A percentile compares a stretch with the other conserved stretches of the same genome.
Evolutionary conservation across 1,140 invertebrate species (phyloP).

Genomic region (Atta colombica): DNA sequence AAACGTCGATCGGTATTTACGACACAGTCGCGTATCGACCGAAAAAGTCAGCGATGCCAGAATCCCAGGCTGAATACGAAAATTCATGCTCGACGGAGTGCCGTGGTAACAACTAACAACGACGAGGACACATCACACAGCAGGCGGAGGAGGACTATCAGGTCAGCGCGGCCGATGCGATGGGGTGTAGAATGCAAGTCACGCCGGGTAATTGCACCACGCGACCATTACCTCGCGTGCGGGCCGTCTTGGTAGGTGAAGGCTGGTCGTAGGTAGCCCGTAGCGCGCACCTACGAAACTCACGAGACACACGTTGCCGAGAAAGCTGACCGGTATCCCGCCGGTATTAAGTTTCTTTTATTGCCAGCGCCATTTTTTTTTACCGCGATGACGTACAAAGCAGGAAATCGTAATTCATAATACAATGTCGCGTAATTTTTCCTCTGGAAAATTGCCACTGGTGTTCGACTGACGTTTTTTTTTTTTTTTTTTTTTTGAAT

Average conservation of each 20-base stretch:
- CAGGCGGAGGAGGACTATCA: slow-evolving; percentile 69
- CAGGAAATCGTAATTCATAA: slow-evolving; percentile 27
- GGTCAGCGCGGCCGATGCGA: slow-evolving; percentile 68
- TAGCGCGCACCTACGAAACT: slow-evolving; percentile 11
- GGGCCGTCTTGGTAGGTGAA: slow-evolving; percentile 68
- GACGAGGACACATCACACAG: slow-evolving; percentile 30
- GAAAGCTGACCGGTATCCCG: neutral
- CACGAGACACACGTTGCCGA: slow-evolving; percentile 5
- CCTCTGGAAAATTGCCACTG: neutral
- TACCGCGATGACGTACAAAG: slow-evolving; percentile 31
- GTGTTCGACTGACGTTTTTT: slow-evolving; percentile 7
- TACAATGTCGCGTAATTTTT: neutral
- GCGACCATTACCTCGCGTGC: slow-evolving; percentile 77
- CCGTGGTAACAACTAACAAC: slow-evolving; percentile 59
- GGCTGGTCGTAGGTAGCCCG: slow-evolving; percentile 67
- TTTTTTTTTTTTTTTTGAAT: too few species aligned
- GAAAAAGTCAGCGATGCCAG: slow-evolving; percentile 57
- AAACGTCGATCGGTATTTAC: slow-evolving; percentile 50
- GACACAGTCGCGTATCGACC: slow-evolving; percentile 23
- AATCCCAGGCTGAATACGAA: slow-evolving; percentile 49
- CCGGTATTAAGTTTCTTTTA: slow-evolving; percentile 56
- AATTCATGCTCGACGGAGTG: slow-evolving; percentile 72
- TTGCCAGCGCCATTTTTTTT: slow-evolving; percentile 42
- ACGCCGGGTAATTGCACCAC: slow-evolving; percentile 83
- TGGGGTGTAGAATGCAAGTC: slow-evolving; percentile 82